A percentile compares a stretch with the other conserved stretches of the same genome.
Conservation (phyloP, 1,140 invertebrate genomes). For the Ostrea denselamellosa region DNA sequence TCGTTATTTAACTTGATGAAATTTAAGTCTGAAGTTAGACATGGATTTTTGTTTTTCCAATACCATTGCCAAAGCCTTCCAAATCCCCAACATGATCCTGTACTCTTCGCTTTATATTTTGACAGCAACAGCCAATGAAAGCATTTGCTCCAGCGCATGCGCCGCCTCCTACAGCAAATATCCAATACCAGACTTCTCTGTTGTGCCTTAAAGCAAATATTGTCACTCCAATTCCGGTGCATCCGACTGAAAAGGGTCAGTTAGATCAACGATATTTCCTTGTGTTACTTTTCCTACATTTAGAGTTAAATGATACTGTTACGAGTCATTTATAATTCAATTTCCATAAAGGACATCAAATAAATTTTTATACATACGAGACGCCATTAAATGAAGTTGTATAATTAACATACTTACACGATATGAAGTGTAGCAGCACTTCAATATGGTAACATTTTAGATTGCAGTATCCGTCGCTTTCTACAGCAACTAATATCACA, state of each 20-base stretch:
- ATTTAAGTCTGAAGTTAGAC: too few species aligned
- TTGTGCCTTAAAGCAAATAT: not conserved
- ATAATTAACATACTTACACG: not conserved
- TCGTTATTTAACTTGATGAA: too few species aligned
- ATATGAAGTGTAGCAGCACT: not conserved
- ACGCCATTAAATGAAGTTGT: too few species aligned
- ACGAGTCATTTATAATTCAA: too few species aligned
- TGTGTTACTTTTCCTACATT: too few species aligned
- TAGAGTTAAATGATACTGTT: too few species aligned
- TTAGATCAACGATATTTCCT: not conserved
- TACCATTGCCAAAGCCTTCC: not conserved
- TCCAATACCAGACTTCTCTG: not conserved
- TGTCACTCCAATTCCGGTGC: not conserved
- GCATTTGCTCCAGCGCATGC: slow-evolving; percentile 22
- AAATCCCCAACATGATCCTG: not conserved
- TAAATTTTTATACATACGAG: too few species aligned
- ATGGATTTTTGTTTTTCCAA: not conserved
- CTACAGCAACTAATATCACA: not conserved
- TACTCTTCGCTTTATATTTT: slow-evolving; percentile 13
- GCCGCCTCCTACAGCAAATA: slow-evolving; percentile 7
- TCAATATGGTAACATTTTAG: slow-evolving; percentile 19
- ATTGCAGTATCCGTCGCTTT: not conserved
- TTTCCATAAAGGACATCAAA: too few species aligned
- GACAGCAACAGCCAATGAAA: slow-evolving; percentile 5
- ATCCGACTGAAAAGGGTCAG: not conserved